A percentile compares a stretch with the other conserved stretches of the same genome.
Conservation (phyloP, 1,140 invertebrate genomes). For the Brachionus rotundiformis region DNA sequence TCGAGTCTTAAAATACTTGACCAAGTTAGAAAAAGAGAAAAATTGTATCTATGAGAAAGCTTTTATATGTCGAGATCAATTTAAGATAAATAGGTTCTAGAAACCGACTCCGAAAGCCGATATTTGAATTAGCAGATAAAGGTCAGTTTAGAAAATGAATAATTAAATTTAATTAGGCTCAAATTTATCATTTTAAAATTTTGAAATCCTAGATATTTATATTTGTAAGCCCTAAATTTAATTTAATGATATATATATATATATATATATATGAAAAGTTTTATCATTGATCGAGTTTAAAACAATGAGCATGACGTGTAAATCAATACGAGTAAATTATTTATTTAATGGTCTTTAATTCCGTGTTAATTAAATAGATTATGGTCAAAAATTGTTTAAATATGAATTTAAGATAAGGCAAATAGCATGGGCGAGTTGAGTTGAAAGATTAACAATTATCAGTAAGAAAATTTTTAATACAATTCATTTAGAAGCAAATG, state of each 20-base stretch:
- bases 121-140: slow-evolving; percentile 13
- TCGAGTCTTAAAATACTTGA: slow-evolving; percentile 11
- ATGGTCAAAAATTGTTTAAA: background rate
- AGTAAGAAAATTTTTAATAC: too few species aligned
- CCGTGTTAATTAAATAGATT: slow-evolving; percentile 10
- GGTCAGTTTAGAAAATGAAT: slow-evolving; percentile 38
- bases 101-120: background rate
- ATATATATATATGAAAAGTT: background rate
- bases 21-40: background rate
- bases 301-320: background rate
- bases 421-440: background rate
- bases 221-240: background rate
- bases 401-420: slow-evolving; percentile 12
- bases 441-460: background rate
- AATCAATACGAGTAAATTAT: slow-evolving; percentile 8
- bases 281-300: background rate
- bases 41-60: background rate
- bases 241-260: background rate
- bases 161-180: slow-evolving; percentile 43
- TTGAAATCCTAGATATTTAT: slow-evolving; percentile 23
- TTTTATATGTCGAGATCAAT: slow-evolving; percentile 15
- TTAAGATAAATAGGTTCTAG: slow-evolving; percentile 10
- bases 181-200: slow-evolving; percentile 42
- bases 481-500: background rate
- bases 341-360: slow-evolving; percentile 10